Evolutionary conservation across 2,797 vertebrate genomes (phyloP), one percentile per base, ranked within the genome.

Genomic region (Clamator glandarius): DNA sequence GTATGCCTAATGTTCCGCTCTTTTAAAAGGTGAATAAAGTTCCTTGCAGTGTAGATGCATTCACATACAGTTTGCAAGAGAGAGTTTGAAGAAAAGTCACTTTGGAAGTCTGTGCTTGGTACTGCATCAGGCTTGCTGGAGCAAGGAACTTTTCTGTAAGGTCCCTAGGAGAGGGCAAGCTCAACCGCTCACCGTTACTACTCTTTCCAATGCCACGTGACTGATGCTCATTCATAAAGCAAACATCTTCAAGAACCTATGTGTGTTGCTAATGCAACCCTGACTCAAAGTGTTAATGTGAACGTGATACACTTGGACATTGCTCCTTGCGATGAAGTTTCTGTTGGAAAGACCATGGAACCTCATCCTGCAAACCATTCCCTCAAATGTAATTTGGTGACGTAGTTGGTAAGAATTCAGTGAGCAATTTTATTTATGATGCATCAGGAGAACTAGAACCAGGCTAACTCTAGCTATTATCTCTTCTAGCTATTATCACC

Each of bases 181-280:
- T 57, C 0, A 0, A 10, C 13, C 2, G 0, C 26, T 39, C 52
- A 5, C 36, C 7, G 12, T 18, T 44, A 23, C 31, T 29, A 55
- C 36, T 67, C 33, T 36, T 42, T 33, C 28, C 44, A 18, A 23
- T 76, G 19, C 33, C 16, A 5, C 24, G 9, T 4, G 8, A 21
- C 54, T 69, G 39, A 7, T 24, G 25, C 8, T 72, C 6, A 12
- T 9, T 66, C 44, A 6, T 20, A 23, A 75, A 54, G 58, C 50
- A 81, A 67, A 52, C 21, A 16, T 9, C 36, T 78, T 28, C 36
- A 68, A n/a, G 33, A 42, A 19, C 24, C 31, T 84, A 1, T 68
- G 33, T 70, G 26, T 48, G 12, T 23, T 75, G 8, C 31, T 66
- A 44, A 29, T 39, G 73, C 41, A 75, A 4, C 20, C 33, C 78